Evolutionary conservation across 1,140 invertebrate genomes (phyloP).

Genomic region (Ceratina australensis): DNA sequence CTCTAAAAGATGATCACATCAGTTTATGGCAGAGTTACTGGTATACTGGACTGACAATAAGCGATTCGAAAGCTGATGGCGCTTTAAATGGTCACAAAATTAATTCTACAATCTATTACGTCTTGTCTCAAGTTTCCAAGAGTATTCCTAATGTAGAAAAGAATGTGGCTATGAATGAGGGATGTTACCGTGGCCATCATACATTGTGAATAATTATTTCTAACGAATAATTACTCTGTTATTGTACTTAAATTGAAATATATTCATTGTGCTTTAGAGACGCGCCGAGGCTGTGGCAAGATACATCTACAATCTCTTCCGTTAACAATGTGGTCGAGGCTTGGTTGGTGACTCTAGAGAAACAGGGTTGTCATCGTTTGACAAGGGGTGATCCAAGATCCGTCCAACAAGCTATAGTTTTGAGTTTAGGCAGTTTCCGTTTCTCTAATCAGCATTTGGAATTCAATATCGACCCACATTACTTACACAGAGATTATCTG

Average conservation of each 20-base stretch:
- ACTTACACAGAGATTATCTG: conserved; percentile 90
- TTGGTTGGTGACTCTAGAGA: conserved; percentile 94
- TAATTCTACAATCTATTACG: conserved; percentile 94
- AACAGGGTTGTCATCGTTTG: conserved; percentile 88
- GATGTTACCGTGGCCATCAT: conserved; percentile 94
- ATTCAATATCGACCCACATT: conserved; percentile 93
- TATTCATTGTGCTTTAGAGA: conserved; percentile 77
- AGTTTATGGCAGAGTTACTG: conserved; percentile 90
- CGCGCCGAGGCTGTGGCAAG: conserved; percentile 87
- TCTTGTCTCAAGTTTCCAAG: conserved; percentile 87
- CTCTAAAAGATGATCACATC: conserved; percentile 83
- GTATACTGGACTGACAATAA: conserved; percentile 92
- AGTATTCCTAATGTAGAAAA: conserved; percentile 82
- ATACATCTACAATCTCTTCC: conserved; percentile 85
- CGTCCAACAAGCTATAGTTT: conserved; percentile 92
- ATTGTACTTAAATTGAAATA: conserved; percentile 19
- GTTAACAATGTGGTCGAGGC: conserved; percentile 88
- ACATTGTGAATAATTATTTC: conserved; percentile 84
- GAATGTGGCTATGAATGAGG: conserved; percentile 88
- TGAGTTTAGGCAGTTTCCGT: conserved; percentile 92
- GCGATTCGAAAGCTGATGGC: conserved; percentile 90
- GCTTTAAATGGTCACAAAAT: conserved; percentile 94
- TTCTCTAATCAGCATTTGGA: conserved; percentile 93
- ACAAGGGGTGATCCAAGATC: conserved; percentile 89
- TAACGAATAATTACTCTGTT: conserved; percentile 21